Evolutionary conservation across 1,140 invertebrate genomes (phyloP).

Genomic region (Lordiphosa mommai): DNA sequence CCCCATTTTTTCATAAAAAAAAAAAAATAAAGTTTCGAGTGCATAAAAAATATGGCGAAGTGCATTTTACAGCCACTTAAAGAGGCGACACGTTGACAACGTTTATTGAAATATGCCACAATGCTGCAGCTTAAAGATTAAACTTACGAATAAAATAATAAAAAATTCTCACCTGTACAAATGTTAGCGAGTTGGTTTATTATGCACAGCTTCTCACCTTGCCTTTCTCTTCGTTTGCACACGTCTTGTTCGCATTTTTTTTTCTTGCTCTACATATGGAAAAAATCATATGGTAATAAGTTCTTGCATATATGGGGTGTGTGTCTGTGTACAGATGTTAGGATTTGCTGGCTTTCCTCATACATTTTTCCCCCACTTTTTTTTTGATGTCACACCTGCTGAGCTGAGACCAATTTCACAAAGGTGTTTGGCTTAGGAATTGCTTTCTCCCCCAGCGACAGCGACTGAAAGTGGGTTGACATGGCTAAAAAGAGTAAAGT

Average conservation of each 20-base stretch:
- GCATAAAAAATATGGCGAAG: conserved; percentile 31
- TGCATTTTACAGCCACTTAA: conserved; percentile 62
- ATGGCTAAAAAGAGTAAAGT: not conserved
- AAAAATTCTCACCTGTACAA: conserved; percentile 25
- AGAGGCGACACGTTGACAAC: conserved; percentile 42
- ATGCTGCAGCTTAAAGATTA: conserved; percentile 25
- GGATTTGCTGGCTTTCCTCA: conserved; percentile 6
- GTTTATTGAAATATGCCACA: conserved; percentile 54
- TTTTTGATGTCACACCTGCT: conserved; percentile 28
- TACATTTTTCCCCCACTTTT: conserved; percentile 22
- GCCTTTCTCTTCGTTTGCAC: not conserved
- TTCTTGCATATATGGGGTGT: conserved; percentile 28
- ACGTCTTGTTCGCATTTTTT: conserved; percentile 48
- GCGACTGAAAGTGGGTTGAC: too few species aligned
- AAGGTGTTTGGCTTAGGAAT: not conserved
- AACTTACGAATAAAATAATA: conserved; percentile 7
- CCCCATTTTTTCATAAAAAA: conserved; percentile 20
- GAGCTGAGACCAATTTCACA: conserved; percentile 3
- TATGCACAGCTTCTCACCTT: conserved; percentile 35
- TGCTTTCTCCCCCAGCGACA: not conserved
- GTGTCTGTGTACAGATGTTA: not conserved
- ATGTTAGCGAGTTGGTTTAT: conserved; percentile 42
- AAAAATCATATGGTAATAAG: conserved; percentile 59
- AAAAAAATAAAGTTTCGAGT: conserved; percentile 43
- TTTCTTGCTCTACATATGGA: conserved; percentile 32